phyloP scores from a whole-genome alignment of 2,797 vertebrate species.

The Carduelis carduelis region DNA sequence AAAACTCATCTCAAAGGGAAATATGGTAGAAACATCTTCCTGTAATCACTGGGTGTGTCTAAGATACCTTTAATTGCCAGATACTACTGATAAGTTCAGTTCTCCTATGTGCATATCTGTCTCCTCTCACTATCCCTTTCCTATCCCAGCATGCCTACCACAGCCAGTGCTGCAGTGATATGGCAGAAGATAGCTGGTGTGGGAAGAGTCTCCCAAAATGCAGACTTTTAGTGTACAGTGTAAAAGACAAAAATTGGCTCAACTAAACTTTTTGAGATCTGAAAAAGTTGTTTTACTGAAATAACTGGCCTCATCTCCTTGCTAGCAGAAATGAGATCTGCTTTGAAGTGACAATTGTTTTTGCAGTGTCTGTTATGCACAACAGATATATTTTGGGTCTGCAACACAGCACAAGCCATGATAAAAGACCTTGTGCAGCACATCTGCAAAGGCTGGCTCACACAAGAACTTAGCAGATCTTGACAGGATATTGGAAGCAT shows the following conservation, averaged over 20 bases:
- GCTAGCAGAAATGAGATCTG: background rate
- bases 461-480: background rate
- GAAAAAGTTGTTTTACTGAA: background rate
- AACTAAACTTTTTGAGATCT: background rate
- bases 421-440: background rate
- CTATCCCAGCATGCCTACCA: background rate
- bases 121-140: background rate
- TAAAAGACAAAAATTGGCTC: background rate
- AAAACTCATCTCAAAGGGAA: background rate
- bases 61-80: background rate
- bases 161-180: background rate
- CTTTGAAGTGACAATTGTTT: background rate
- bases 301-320: background rate
- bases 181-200: background rate
- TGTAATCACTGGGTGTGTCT: background rate
- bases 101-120: background rate
- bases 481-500: background rate
- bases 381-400: background rate
- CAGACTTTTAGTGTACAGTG: background rate
- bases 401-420: rapidly evolving
- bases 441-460: background rate
- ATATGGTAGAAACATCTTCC: background rate
- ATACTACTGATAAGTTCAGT: background rate
- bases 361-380: background rate
- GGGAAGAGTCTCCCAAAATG: background rate